Base-by-base conservation (phyloP, 2,888 invertebrate genomes). In the Cyclophora punctaria region DNA sequence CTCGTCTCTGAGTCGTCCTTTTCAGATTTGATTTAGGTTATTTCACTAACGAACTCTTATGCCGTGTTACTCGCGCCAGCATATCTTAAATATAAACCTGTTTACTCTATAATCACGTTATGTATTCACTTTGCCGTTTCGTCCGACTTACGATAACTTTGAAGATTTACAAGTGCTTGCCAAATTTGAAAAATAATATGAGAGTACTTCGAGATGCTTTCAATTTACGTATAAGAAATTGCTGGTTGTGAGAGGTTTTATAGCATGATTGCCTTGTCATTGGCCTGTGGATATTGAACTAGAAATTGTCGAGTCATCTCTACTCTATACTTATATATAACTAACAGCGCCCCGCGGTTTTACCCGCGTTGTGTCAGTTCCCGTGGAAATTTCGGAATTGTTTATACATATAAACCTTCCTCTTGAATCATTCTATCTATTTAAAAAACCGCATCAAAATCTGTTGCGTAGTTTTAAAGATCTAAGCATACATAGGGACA, bases 111-210 rank as follows among this genome's bases (percentile, higher is more conserved):
- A 66, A 69, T 68, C 62, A 64, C 57, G 61, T 63, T 66, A 61
- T 52, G 58, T 61, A 20, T 63, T 66, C 58, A 47, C 63, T 70
- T 71, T 69, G 60, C 62, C 60, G 52, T 67, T 64, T 60, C 56
- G 51, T 60, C 56, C 60, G 60, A 66, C 60, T 71, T 65, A 51
- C 53, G 59, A 57, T 57, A 59, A 66, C 66, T 71, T 69, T 63
- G 59, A 64, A 65, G 54, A 60, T 60, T 59, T 54, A 58, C 55
- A 62, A 66, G 60, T 62, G 55, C 58, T 57, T 37, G 33, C 42
- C 42, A 49, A 59, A 57, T 67, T 69, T 61, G 41, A 53, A 59
- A 57, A 60, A 63, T 63, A 68, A 64, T 69, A 60, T 59, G 47
- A 55, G 58, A 59, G 59, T 64, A 64, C 37, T 60, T 46, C 56